Evolutionary conservation across 1,140 invertebrate species (phyloP).

Genomic region (Calephelis virginiensis): DNA sequence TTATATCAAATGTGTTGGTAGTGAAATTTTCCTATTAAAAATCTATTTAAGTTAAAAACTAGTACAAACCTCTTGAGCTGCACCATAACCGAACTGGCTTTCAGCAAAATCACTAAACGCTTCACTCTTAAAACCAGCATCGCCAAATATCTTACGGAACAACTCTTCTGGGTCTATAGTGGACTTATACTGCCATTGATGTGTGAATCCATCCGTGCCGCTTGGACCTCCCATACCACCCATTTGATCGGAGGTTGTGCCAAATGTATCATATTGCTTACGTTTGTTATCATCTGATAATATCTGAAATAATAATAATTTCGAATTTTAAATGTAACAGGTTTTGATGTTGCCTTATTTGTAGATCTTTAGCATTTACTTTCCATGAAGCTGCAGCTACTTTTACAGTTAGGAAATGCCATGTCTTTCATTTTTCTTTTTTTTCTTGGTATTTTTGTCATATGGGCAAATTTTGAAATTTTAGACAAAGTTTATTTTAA

Average conservation of each 20-base stretch:
- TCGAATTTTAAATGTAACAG: neutral
- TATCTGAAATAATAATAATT: constrained; percentile 78
- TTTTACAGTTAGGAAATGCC: no score
- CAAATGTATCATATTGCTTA: constrained; percentile 96
- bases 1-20: no score
- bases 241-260: constrained; percentile 92
- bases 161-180: constrained; percentile 97
- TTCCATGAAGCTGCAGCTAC: no score
- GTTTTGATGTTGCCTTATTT: no score
- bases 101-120: constrained; percentile 91
- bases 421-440: no score
- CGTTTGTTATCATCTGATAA: constrained; percentile 95
- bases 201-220: constrained; percentile 81
- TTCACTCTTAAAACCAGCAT: constrained; percentile 83
- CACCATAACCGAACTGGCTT: constrained; percentile 92
- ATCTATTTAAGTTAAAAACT: neutral
- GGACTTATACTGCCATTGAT: constrained; percentile 91
- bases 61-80: constrained; percentile 89
- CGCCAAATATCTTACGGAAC: constrained; percentile 94
- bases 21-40: no score
- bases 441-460: no score
- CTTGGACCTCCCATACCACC: constrained; percentile 80
- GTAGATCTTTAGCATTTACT: no score
- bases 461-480: no score
- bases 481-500: no score